Base-by-base conservation (phyloP, 2,797 vertebrate genomes). In the Taeniopygia guttata region DNA sequence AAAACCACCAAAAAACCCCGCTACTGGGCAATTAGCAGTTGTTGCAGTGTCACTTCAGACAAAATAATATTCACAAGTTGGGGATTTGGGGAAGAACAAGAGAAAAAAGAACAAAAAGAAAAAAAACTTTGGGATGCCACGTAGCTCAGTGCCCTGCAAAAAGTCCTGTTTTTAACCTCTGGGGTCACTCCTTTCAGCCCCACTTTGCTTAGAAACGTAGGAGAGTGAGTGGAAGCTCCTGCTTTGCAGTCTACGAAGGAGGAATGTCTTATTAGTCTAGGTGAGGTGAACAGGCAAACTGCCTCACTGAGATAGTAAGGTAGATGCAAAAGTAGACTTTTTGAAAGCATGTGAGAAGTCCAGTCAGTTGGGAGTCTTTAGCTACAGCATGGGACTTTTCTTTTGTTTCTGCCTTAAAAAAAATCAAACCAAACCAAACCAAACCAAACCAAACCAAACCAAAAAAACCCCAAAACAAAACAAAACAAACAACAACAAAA, bases 11-110 rank as follows among this genome's bases (percentile, higher is more conserved):
- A 23, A n/a, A 27, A 27, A 27, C 49, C 16, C 26, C 0, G 52
- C 80, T 60, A 32, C 63, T 54, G 51, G 58, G 66, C 76, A 77
- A 64, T 91, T 69, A 93, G 46, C 75, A 95, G 49, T 87, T 94
- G 93, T 77, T 93, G 46, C 88, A 85, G 68, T 69, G 75, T 82
- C 85, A 59, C 62, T 92, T 87, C 49, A 90, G 83, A 89, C 66
- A 79, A 91, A 88, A 86, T 54, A 80, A 63, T 79, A 74, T 60
- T 54, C 0, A 2, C 29, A 58, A 82, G 49, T 19, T 70, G 43
- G 64, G 55, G 43, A 60, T 5, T 74, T 80, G 69, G 51, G 59
- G 36, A 80, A 73, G 26, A 77, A 34, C 38, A 60, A 49, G 74
- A 23, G 16, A 59, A 66, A 68, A 64, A 60, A 56, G 20, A 81